Base-by-base conservation (phyloP, 2,797 vertebrate genomes). In the Hemitrygon akajei region DNA sequence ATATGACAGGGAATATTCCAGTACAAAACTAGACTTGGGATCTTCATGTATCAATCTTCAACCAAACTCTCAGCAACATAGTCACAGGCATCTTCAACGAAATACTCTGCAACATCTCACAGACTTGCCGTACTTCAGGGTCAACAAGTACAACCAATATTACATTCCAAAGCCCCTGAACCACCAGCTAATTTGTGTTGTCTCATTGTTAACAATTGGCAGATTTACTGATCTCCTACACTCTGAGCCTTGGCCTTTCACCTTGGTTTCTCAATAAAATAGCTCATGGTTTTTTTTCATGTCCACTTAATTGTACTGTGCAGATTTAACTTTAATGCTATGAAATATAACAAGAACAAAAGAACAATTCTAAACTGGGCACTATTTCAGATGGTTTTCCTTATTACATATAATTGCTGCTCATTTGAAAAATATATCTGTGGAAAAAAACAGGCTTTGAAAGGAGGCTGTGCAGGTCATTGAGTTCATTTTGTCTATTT, bases 241-340 rank as follows among this genome's bases (percentile, higher is more conserved):
- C 60, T 89, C n/a, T 69, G 86, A 40, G 86, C 86, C 86, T 89
- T 89, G 91, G 73, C 69, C 71, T 25, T 93, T 93, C 66, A 93
- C 73, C 73, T 93, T 75, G 25, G 73, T 76, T 93, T 56, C 73
- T 58, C 91, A 93, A 93, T 76, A 93, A 93, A 93, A 92, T 56
- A 27, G 37, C 12, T 93, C 47, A 47, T 75, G 69, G 56, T 27
- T 30, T 75, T 93, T 93, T 47, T 93, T 76, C 71, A 93, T 56
- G 25, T 76, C 76, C 40, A 56, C 40, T 20, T 75, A 76, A 93
- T 76, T n/a, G 25, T 76, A 18, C 91, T 30, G 27, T 30, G 2
- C 16, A 76, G 71, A 9, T 47, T 69, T 47, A 58, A 16, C 56
- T 56, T 7, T 14, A 76, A 18, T 27, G 5, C 25, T 20, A 93